phyloP scores from a whole-genome alignment of 1,140 invertebrate genomes.

The Probaryconus sp. region DNA sequence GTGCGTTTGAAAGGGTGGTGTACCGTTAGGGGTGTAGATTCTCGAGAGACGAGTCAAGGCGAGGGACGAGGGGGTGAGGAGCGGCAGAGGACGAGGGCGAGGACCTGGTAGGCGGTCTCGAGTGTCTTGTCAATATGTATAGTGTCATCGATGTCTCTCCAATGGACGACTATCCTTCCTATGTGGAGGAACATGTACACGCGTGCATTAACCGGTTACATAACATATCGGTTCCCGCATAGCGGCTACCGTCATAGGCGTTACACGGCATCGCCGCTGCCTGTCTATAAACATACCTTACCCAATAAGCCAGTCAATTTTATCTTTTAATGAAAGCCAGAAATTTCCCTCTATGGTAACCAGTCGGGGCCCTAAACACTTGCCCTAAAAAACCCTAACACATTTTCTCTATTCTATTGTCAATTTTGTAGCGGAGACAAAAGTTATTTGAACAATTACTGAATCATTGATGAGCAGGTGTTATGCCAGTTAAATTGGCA shows the following conservation, averaged over 20 bases:
- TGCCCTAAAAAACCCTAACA: too few relatives aligned
- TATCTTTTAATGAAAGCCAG: slow-evolving; percentile 15
- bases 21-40: slow-evolving; percentile 32
- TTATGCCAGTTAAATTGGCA: too few relatives aligned
- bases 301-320: slow-evolving; percentile 19
- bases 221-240: slow-evolving; percentile 43
- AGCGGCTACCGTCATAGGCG: not conserved
- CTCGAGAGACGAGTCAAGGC: slow-evolving; percentile 32
- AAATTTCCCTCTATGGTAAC: too few relatives aligned
- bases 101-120: slow-evolving; percentile 53
- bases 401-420: too few relatives aligned
- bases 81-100: slow-evolving; percentile 14
- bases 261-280: not conserved
- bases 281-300: not conserved
- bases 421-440: too few relatives aligned
- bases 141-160: slow-evolving; percentile 76
- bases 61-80: slow-evolving; percentile 7
- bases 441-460: too few relatives aligned
- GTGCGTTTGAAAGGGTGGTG: slow-evolving; percentile 7
- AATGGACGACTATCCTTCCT: slow-evolving; percentile 64
- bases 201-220: slow-evolving; percentile 44
- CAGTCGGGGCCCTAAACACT: too few relatives aligned
- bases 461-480: too few relatives aligned
- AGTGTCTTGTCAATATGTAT: slow-evolving; percentile 77
- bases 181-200: slow-evolving; percentile 39